Base-by-base conservation (phyloP, 2,888 invertebrate genomes). In the Rhingia rostrata region DNA sequence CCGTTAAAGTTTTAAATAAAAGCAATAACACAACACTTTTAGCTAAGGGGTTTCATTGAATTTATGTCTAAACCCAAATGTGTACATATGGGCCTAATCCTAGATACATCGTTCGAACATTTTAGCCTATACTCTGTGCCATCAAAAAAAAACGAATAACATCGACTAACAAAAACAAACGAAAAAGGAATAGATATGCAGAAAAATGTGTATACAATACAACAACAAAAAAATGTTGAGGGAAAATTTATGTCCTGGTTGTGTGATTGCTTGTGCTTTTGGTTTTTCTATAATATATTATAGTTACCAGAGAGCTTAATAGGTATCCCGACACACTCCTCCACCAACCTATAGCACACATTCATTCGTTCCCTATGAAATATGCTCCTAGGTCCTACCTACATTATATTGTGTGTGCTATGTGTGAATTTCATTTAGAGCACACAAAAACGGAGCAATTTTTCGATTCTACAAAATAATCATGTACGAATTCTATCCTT, bases 201-300 rank as follows among this genome's bases (percentile, higher is more conserved):
- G 47, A 33, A 45, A 22, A 22, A 22, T 2, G 22, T 2, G 22
- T 22, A 2, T 2, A 22, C 22, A 47, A 45, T 4, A 56, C 5
- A 58, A 51, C 51, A 51, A 66, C 63, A 64, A 79, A 69, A 86
- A 80, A 86, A 73, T 64, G 75, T 75, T 45, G 30, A 51, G 63
- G 58, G 83, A 86, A 84, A 86, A 87, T 87, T 87, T 87, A 87
- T 87, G 79, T 86, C 86, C 86, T 82, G 86, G 85, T 86, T 87
- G 87, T 87, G 87, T 87, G 87, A 87, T 87, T 87, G 87, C 87
- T 87, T 86, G 86, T 86, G 85, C 79, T 70, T 86, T 86, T 80
- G 84, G 80, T 85, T 86, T 85, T 86, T 81, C 81, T 74, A 70
- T 80, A 84, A 84, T 84, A 84, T 84, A 84, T 84, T 84, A 84